Evolutionary conservation across 2,888 invertebrate genomes (phyloP).

Genomic region (Melipona beecheii): DNA sequence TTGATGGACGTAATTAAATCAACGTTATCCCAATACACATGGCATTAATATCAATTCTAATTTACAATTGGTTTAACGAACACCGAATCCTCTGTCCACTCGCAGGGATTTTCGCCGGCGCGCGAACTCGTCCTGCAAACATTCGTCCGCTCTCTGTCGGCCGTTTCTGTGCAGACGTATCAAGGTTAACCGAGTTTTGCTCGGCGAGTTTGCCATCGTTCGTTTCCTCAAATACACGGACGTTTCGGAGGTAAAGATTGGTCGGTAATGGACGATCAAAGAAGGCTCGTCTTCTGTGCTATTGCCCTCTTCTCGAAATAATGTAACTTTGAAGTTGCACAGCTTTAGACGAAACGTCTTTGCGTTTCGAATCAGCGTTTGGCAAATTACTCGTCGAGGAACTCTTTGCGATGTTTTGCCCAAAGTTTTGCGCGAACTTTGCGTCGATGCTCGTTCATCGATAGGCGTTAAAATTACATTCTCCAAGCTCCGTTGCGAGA

Average conservation of each 20-base stretch:
- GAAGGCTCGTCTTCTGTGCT: neutral
- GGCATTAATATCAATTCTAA: constrained; percentile 31
- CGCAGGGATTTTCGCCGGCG: neutral
- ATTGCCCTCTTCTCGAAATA: neutral
- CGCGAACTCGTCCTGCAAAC: constrained; percentile 5
- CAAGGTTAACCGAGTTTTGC: constrained; percentile 12
- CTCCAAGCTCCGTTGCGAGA: neutral
- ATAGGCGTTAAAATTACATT: neutral
- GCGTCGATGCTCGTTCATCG: neutral
- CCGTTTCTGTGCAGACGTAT: neutral
- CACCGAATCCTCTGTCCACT: too few species aligned
- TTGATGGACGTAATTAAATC: constrained; percentile 31
- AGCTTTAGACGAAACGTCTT: too few species aligned
- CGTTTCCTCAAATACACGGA: neutral
- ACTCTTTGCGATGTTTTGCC: neutral
- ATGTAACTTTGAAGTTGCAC: too few species aligned
- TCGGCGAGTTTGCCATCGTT: too few species aligned
- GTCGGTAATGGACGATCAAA: neutral
- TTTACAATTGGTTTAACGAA: constrained; percentile 26
- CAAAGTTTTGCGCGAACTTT: neutral
- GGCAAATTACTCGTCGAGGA: too few species aligned
- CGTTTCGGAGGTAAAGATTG: neutral
- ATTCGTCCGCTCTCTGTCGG: neutral
- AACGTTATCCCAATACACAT: constrained; percentile 25
- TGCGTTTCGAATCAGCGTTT: too few species aligned